phyloP scores from a whole-genome alignment of 2,888 invertebrate genomes.

The Napeogenes sylphis region DNA sequence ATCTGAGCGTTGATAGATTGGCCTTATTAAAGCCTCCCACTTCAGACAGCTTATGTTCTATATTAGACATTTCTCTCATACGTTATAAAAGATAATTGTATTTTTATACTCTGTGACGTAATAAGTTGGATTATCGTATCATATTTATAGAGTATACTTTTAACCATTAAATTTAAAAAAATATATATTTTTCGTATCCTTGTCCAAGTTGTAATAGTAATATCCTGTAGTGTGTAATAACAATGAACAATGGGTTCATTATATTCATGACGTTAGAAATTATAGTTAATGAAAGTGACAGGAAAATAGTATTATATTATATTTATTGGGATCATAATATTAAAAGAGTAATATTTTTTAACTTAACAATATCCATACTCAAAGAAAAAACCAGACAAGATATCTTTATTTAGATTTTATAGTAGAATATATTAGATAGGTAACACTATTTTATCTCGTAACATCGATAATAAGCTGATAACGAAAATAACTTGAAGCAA shows the following conservation, averaged over 20 bases:
- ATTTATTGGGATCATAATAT: too few relatives aligned
- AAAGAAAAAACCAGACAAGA: not conserved
- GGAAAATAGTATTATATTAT: not conserved
- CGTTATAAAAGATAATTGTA: too few relatives aligned
- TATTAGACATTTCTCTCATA: not conserved
- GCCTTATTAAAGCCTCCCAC: conserved; percentile 34
- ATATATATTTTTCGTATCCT: too few relatives aligned
- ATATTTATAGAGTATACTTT: too few relatives aligned
- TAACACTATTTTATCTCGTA: conserved; percentile 42
- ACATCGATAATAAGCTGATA: conserved; percentile 55
- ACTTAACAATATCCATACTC: not conserved
- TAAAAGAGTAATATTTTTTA: too few relatives aligned
- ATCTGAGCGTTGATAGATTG: conserved; percentile 31
- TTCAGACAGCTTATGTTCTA: conserved; percentile 11
- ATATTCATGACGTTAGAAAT: not conserved
- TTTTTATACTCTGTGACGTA: too few relatives aligned
- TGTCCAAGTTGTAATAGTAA: too few relatives aligned
- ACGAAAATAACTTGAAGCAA: conserved; percentile 44
- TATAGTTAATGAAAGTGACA: not conserved
- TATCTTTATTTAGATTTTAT: conserved; percentile 2
- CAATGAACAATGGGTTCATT: not conserved
- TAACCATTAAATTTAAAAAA: too few relatives aligned
- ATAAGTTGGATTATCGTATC: too few relatives aligned
- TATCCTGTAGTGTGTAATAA: not conserved
- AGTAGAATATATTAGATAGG: not conserved